Evolutionary conservation across 1,140 invertebrate genomes (phyloP).

Genomic region (Wiebesia pumilae): DNA sequence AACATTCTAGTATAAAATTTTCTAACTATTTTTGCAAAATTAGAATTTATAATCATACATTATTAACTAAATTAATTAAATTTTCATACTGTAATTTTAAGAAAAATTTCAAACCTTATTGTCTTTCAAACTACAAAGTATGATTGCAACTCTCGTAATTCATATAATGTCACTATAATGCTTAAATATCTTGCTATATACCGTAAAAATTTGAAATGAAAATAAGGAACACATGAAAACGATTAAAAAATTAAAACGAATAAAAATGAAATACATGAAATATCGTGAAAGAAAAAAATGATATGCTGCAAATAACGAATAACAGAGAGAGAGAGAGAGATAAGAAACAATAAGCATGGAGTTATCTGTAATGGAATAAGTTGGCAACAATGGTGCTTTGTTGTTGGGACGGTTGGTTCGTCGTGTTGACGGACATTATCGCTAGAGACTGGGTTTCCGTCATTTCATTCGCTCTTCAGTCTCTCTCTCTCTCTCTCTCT

Average conservation of each 20-base stretch:
- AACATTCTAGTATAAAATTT: too few species aligned
- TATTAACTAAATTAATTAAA: background rate
- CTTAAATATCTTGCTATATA: too few species aligned
- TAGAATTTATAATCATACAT: too few species aligned
- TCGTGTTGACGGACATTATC: conserved; percentile 75
- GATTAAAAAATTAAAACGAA: background rate
- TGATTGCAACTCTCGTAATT: background rate
- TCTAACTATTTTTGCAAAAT: too few species aligned
- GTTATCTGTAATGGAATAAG: conserved; percentile 77
- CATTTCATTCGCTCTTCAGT: conserved; percentile 57
- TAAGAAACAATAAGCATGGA: conserved; percentile 69
- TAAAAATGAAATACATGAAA: background rate
- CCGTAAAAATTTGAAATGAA: background rate
- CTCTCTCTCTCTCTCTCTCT: conserved; percentile 33
- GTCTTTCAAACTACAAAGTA: background rate
- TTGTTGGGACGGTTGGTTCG: conserved; percentile 70
- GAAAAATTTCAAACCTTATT: background rate
- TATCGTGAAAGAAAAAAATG: background rate
- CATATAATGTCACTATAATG: background rate
- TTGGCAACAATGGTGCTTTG: conserved; percentile 75
- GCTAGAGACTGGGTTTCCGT: conserved; percentile 73
- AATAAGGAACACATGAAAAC: background rate
- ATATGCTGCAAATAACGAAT: background rate
- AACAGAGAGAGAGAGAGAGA: conserved; percentile 46
- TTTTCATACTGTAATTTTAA: background rate